Evolutionary conservation across 2,888 invertebrate species (phyloP).

Genomic region (Acronicta leporina): DNA sequence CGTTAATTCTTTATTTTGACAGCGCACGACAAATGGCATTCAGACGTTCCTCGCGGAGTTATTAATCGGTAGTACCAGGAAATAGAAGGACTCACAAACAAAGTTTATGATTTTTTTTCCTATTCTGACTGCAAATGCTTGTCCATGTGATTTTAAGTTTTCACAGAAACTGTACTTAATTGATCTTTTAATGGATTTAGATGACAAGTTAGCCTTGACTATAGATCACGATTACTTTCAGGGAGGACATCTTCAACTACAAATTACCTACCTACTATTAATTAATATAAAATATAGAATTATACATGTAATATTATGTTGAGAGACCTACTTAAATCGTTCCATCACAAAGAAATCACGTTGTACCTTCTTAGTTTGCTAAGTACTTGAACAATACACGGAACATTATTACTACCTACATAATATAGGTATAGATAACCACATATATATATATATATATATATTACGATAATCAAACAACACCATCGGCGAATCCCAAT

Average conservation of each 20-base stretch:
- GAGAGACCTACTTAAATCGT: no score
- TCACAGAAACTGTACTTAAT: slow-evolving; percentile 48
- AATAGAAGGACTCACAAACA: slow-evolving; percentile 62
- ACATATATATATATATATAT: no score
- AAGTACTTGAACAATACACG: no score
- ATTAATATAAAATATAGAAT: no score
- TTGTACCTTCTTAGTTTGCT: no score
- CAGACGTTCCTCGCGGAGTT: slow-evolving; percentile 67
- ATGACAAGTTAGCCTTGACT: slow-evolving; percentile 25
- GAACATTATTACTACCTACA: no score
- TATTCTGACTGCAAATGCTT: slow-evolving; percentile 63
- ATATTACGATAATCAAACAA: neutral
- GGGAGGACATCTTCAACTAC: no score
- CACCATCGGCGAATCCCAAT: slow-evolving; percentile 19
- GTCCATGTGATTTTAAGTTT: slow-evolving; percentile 67
- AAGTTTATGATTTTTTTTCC: slow-evolving; percentile 69
- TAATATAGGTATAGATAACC: no score
- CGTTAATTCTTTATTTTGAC: slow-evolving; percentile 85
- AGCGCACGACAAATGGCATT: slow-evolving; percentile 82
- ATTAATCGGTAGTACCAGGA: slow-evolving; percentile 78
- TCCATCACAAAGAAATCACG: no score
- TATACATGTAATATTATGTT: no score
- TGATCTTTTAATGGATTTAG: slow-evolving; percentile 52
- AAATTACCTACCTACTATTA: no score
- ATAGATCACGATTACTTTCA: neutral